phyloP scores from a whole-genome alignment of 2,888 invertebrate genomes.

The Pyralis farinalis region DNA sequence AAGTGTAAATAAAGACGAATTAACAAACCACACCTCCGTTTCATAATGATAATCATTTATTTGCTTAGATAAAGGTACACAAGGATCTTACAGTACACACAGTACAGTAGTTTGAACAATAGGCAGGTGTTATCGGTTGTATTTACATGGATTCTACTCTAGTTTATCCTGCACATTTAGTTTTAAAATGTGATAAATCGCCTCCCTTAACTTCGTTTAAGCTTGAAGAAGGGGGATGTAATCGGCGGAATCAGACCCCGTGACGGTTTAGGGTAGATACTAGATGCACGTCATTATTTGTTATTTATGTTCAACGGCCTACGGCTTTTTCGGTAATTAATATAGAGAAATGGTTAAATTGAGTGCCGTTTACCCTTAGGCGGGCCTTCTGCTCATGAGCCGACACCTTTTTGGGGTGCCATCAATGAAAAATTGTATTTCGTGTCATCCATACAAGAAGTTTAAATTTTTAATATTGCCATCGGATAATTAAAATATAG shows the following conservation, averaged over 20 bases:
- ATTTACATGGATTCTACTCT: conserved; percentile 46
- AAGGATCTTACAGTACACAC: too few species aligned
- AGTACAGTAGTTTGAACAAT: not conserved
- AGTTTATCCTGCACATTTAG: conserved; percentile 32
- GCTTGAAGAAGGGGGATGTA: conserved; percentile 45
- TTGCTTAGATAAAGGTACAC: too few species aligned
- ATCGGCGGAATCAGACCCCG: conserved; percentile 80
- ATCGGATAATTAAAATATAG: too few species aligned
- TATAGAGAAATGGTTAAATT: conserved; percentile 63
- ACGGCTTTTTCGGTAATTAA: conserved; percentile 62
- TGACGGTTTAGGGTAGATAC: conserved; percentile 82
- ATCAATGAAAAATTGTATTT: conserved; percentile 37
- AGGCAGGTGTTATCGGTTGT: conserved; percentile 43
- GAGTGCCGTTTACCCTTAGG: conserved; percentile 58
- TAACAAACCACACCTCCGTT: too few species aligned
- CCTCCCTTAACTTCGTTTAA: conserved; percentile 50
- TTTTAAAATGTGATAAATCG: conserved; percentile 61
- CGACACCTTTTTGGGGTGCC: conserved; percentile 52
- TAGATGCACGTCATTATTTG: conserved; percentile 49
- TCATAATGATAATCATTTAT: too few species aligned
- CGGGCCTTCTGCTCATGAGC: conserved; percentile 32
- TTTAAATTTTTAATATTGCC: too few species aligned
- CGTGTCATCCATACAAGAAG: too few species aligned
- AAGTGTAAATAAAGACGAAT: too few species aligned
- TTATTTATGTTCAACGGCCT: conserved; percentile 56